A percentile compares a stretch with the other conserved stretches of the same genome.
phyloP scores from a whole-genome alignment of 35 echinoderm and acorn worm species.

The Ophiothrix spiculata region DNA sequence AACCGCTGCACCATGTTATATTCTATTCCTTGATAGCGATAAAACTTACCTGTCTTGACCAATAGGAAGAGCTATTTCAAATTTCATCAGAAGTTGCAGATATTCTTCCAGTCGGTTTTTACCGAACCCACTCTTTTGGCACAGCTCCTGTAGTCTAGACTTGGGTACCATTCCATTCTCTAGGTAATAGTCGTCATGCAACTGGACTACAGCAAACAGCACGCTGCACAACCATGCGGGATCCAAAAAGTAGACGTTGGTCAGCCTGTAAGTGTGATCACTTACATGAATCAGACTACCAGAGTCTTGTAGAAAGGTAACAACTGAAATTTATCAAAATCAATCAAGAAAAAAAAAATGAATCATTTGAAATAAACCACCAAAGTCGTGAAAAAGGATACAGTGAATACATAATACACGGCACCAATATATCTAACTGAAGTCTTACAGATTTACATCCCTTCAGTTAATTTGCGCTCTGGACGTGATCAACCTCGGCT shows the following conservation, averaged over 20 bases:
- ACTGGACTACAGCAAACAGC: constrained; percentile 23
- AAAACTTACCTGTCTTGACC: neutral
- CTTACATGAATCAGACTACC: constrained; percentile 34
- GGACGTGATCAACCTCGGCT: no score
- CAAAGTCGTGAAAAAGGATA: neutral
- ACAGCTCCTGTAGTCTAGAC: constrained; percentile 30
- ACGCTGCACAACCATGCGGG: constrained; percentile 56
- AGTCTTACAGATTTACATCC: no score
- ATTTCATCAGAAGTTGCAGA: constrained; percentile 46
- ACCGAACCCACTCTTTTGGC: constrained; percentile 23
- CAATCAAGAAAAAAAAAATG: neutral
- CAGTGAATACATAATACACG: neutral
- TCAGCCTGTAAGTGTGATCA: constrained; percentile 57
- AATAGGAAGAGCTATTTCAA: constrained; percentile 63
- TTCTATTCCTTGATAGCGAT: no score
- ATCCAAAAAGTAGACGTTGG: constrained; percentile 68
- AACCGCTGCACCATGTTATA: no score
- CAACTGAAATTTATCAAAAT: constrained; percentile 18
- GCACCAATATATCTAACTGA: no score
- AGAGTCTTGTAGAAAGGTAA: constrained; percentile 43
- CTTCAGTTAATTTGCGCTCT: no score
- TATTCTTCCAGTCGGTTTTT: constrained; percentile 48
- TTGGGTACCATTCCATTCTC: constrained; percentile 39
- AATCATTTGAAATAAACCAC: neutral
- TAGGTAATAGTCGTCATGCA: neutral